Percentiles rank a stretch among this genome's conserved stretches.
phyloP scores from a whole-genome alignment of 2,113 vertebrate species.

The Calypte anna region DNA sequence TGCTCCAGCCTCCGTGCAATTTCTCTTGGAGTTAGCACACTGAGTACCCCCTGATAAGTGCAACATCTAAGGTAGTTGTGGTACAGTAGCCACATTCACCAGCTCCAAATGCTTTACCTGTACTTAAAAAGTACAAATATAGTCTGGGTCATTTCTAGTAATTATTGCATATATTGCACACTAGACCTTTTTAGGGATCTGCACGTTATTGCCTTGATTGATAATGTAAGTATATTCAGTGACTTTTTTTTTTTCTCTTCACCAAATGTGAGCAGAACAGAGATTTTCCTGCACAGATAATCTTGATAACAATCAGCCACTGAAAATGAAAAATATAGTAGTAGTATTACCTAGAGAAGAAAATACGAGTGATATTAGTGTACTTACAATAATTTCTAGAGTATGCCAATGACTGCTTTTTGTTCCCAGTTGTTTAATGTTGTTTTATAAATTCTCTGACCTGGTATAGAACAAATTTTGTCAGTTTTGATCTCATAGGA shows the following conservation, averaged over 20 bases:
- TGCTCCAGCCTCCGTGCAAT: too few species aligned
- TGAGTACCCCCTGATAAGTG: too few species aligned
- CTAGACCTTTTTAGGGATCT: neutral
- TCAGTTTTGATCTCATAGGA: constrained; percentile 76
- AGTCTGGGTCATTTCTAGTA: too few species aligned
- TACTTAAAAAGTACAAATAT: too few species aligned
- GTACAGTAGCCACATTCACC: too few species aligned
- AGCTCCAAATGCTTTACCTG: too few species aligned
- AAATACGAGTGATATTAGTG: neutral
- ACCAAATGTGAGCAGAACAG: neutral
- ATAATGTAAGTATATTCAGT: neutral
- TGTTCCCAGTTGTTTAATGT: neutral
- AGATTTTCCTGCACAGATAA: neutral
- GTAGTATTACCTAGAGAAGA: neutral
- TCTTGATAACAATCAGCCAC: neutral
- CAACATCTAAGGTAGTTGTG: too few species aligned
- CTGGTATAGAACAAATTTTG: neutral
- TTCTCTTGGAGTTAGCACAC: too few species aligned
- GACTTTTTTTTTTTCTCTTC: neutral
- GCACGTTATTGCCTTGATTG: neutral
- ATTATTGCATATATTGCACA: neutral
- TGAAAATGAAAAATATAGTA: neutral
- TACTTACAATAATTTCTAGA: neutral
- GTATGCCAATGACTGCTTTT: neutral
- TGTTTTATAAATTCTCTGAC: neutral